Conservation (phyloP, 2,797 vertebrate species). For the Poeciliopsis paucimaculata region DNA sequence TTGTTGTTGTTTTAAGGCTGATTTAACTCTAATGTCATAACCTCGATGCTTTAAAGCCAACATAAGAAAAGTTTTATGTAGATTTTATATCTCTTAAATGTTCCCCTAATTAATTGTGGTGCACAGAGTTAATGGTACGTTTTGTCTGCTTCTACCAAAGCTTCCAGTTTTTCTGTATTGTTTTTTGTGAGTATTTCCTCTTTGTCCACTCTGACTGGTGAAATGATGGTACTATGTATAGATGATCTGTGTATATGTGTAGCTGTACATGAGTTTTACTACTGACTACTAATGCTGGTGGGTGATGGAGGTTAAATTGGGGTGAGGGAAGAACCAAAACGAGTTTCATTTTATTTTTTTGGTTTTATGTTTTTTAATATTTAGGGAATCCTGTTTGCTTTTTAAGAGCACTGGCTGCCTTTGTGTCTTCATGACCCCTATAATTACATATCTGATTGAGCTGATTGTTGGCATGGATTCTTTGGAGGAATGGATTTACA, state of each 20-base stretch:
- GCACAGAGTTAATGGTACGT: constrained; percentile 47
- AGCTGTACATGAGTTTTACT: constrained; percentile 62
- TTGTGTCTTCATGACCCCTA: constrained; percentile 51
- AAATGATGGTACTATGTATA: constrained; percentile 44
- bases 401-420: constrained; percentile 57
- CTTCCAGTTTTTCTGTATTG: constrained; percentile 11
- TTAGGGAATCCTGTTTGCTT: constrained; percentile 23
- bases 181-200: constrained; percentile 1
- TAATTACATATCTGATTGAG: constrained; percentile 47
- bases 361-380: not conserved
- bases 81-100: not conserved
- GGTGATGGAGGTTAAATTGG: constrained; percentile 25
- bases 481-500: constrained; percentile 15
- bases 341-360: constrained; percentile 9
- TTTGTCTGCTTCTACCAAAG: constrained; percentile 14
- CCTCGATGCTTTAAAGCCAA: constrained; percentile 1
- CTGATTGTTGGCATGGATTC: constrained; percentile 35
- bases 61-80: constrained; percentile 10
- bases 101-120: not conserved
- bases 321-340: not conserved
- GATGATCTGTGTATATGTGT: constrained; percentile 50
- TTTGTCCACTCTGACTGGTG: constrained; percentile 24
- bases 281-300: constrained; percentile 70
- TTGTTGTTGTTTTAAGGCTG: constrained; percentile 9
- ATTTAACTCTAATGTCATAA: constrained; percentile 22